A percentile compares a stretch with the other conserved stretches of the same genome.
Conservation (phyloP, 2,888 invertebrate genomes). For the Panopea generosa region DNA sequence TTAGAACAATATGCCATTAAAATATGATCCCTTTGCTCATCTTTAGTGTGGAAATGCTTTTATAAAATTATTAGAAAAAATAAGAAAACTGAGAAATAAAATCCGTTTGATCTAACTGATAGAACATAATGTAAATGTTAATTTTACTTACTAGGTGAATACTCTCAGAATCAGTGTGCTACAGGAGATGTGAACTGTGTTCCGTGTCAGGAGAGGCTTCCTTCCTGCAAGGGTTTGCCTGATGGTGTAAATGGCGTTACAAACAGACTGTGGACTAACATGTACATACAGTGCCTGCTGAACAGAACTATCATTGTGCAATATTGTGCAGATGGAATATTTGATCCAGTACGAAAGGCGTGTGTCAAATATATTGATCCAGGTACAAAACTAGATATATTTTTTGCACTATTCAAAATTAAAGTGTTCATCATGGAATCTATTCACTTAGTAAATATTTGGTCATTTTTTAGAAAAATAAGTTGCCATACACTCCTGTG, state of each 20-base stretch:
- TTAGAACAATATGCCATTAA: too few species aligned
- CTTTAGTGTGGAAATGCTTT: too few species aligned
- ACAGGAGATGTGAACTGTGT: conserved; percentile 38
- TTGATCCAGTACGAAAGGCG: conserved; percentile 41
- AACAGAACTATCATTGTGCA: conserved; percentile 56
- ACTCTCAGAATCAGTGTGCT: conserved; percentile 39
- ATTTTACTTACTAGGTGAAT: conserved; percentile 42
- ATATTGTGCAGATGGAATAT: conserved; percentile 43
- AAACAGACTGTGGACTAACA: conserved; percentile 41
- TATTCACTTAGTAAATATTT: too few species aligned
- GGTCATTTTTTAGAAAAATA: too few species aligned
- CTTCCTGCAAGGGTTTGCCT: conserved; percentile 58
- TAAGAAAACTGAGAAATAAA: too few species aligned
- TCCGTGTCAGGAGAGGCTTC: conserved; percentile 54
- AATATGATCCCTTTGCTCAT: too few species aligned
- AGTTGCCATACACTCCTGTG: too few species aligned
- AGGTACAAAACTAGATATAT: conserved; percentile 43
- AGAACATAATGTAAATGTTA: not conserved
- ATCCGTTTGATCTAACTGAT: too few species aligned
- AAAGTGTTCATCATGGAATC: too few species aligned
- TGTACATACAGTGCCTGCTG: conserved; percentile 52
- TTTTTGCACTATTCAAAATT: too few species aligned
- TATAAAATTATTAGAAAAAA: too few species aligned
- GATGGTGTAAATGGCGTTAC: conserved; percentile 57
- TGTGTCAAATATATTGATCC: conserved; percentile 45